Conservation (phyloP, 2,113 vertebrate species). For the Pedetes capensis region DNA sequence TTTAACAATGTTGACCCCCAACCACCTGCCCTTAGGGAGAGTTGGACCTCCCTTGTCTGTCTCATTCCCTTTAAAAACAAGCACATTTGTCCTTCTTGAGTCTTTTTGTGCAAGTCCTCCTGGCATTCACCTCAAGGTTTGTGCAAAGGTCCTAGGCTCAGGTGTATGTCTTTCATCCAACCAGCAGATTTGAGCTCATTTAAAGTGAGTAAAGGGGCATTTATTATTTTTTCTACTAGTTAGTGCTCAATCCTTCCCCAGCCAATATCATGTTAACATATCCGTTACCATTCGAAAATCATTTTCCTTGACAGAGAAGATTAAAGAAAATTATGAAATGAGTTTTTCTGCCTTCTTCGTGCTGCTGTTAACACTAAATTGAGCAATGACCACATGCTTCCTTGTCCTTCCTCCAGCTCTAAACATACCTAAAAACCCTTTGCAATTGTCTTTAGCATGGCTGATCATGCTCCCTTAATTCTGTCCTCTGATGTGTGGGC, state of each 20-base stretch:
- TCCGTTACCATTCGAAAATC: neutral
- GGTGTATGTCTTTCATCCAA: neutral
- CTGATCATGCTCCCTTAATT: neutral
- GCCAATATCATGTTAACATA: neutral
- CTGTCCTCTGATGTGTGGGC: neutral
- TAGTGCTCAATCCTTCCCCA: neutral
- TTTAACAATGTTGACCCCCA: no score
- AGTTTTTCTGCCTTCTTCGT: neutral
- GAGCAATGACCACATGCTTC: neutral
- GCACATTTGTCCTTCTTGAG: neutral
- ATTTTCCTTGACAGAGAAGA: slow-evolving; percentile 31
- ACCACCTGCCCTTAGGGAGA: no score
- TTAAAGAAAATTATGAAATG: neutral
- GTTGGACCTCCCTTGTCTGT: no score
- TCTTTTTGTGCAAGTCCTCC: neutral
- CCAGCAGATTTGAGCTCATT: neutral
- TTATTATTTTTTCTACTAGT: neutral
- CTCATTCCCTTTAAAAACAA: neutral
- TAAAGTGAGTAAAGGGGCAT: neutral
- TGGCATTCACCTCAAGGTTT: neutral
- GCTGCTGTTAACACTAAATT: neutral
- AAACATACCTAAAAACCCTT: neutral
- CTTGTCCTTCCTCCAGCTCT: neutral
- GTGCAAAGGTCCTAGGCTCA: no score
- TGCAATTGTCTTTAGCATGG: neutral